Evolutionary conservation across 2,113 vertebrate species (phyloP), one percentile per base, ranked within the genome.

Genomic region (Myocastor coypus): DNA sequence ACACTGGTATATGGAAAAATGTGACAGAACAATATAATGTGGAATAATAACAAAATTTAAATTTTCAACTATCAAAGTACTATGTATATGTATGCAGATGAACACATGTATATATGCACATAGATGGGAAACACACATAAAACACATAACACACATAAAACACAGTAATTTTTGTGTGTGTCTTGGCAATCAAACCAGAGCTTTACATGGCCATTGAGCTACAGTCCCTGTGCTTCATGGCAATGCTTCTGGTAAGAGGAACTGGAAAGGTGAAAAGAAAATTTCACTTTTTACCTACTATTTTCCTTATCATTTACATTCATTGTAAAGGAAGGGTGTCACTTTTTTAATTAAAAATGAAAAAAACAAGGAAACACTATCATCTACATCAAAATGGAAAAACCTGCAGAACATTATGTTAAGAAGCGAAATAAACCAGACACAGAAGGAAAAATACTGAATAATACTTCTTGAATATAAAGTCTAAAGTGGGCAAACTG

Each of bases 271-370:
- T 87, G n/a, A 12, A 82, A 73, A 94, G 42, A 42, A 46, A 14
- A 34, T 93, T 55, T 61, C n/a, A 12, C 5, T 63, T 89, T 89
- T 94, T 78, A 46, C 52, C 26, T 55, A 59, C 11, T 73, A 11
- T 94, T 89, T 82, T 57, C 34, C 32, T 81, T 81, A 61, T 80
- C 63, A 6, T 80, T 92, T 91, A 94, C 78, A 87, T 28, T 75
- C 19, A 64, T 83, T 71, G 28, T 42, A 73, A 81, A 78, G 9
- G 52, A 80, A 88, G 75, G 20, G 10, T 46, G 7, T 57, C 11
- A 46, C n/a, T 66, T 50, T 90, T 81, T 37, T 81, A 59, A 75
- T 81, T 78, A 57, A 73, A 93, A 66, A 87, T 66, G 8, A 46
- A 61, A n/a, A 68, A 69, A 55, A 91, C n/a, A 57, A 42, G 3